Base-by-base conservation (phyloP, 2,113 vertebrate genomes). In the Lophotis ruficrista region DNA sequence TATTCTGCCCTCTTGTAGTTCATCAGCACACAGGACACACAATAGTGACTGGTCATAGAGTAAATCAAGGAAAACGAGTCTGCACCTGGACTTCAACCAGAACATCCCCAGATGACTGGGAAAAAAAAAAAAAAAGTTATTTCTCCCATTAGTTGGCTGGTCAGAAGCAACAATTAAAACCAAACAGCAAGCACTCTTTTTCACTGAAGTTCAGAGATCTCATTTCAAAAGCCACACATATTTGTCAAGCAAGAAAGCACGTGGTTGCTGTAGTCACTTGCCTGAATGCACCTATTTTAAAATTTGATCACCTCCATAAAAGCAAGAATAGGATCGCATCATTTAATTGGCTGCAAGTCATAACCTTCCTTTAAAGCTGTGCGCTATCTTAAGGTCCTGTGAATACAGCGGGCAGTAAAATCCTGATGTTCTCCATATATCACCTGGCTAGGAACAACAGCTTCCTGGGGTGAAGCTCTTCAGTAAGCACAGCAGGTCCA, bases 241-340 rank as follows among this genome's bases (percentile, higher is more conserved):
- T 89, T 71, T 79, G 31, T 94, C 72, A 89, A 92, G 72, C 53
- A 45, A 69, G 65, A 79, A 91, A 35, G 51, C 31, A 31, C 84
- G 81, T 76, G 72, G 80, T n/a, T 76, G 51, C 56, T 89, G 27
- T 23, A 91, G 69, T 69, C 17, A 24, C 54, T 84, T 92, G 38
- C 41, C 57, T 79, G 57, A 94, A 84, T 33, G n/a, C 28, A 78
- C 35, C 48, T 50, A 87, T 71, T 94, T 93, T 95, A 93, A 96
- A 92, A 90, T 90, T 81, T 93, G 56, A 94, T 95, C 89, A 82
- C 83, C 76, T 84, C 81, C 73, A 93, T 94, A 85, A 94, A 95
- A 92, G 33, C 21, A 83, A 78, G 57, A 89, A 90, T 83, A 89
- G 86, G n/a, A 81, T 75, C 53, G 60, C 77, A 87, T 75, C 2